Evolutionary conservation across 2,888 invertebrate species (phyloP).

Genomic region (Dicranocentrus wangi): DNA sequence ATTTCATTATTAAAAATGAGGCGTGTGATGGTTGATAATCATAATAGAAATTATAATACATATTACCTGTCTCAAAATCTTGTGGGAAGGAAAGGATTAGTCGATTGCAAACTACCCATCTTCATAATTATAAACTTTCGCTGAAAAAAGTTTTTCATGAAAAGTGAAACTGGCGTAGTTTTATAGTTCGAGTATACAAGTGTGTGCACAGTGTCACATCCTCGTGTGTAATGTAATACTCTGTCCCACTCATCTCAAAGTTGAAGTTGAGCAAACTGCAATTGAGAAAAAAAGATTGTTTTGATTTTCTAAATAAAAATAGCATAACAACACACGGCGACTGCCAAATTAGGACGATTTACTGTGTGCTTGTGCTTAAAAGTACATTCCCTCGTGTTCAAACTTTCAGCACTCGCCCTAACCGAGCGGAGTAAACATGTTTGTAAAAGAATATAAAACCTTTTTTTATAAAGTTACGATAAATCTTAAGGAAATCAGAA

Average conservation of each 20-base stretch:
- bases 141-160: conserved; percentile 47
- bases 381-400: neutral
- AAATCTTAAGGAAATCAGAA: neutral
- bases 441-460: neutral
- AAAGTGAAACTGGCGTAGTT: conserved; percentile 58
- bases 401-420: too few species aligned
- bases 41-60: neutral
- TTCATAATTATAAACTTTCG: conserved; percentile 55
- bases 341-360: neutral
- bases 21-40: conserved; percentile 17
- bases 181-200: too few species aligned
- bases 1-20: neutral
- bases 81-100: neutral
- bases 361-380: neutral
- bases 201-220: too few species aligned
- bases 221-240: neutral
- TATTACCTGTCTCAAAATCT: neutral
- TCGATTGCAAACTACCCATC: conserved; percentile 1
- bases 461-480: neutral
- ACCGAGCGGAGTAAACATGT: neutral
- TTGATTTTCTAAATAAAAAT: neutral
- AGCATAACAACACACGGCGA: neutral
- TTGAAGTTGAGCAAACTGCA: neutral
- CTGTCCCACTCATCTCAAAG: neutral
- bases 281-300: neutral